Conservation (phyloP, 2,888 invertebrate species). For the Hypsopygia costalis region DNA sequence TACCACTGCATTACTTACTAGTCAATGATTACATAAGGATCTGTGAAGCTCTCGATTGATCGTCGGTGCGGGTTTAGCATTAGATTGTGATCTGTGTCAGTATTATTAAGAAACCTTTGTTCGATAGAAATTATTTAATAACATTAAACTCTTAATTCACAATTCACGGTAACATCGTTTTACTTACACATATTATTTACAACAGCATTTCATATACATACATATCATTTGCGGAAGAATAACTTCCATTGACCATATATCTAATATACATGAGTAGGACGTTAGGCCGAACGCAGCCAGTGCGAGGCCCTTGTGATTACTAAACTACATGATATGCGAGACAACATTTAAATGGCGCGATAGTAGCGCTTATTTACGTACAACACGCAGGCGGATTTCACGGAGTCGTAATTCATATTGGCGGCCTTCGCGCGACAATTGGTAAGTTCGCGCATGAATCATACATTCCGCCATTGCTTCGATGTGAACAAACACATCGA, state of each 20-base stretch:
- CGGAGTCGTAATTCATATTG: too few species aligned
- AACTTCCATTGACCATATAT: constrained; percentile 3
- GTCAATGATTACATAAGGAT: constrained; percentile 33
- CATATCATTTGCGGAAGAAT: neutral
- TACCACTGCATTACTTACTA: constrained; percentile 29
- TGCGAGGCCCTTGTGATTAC: constrained; percentile 9
- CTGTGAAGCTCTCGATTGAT: constrained; percentile 11
- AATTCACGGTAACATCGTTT: constrained; percentile 81
- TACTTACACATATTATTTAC: constrained; percentile 79
- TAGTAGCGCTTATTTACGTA: neutral
- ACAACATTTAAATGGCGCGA: neutral
- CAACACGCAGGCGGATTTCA: too few species aligned
- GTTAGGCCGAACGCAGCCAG: constrained; percentile 12
- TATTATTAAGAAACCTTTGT: constrained; percentile 69
- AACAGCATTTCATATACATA: constrained; percentile 67
- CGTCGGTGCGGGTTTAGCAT: constrained; percentile 25
- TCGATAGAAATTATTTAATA: constrained; percentile 80
- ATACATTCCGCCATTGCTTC: too few species aligned
- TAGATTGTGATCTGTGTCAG: constrained; percentile 72
- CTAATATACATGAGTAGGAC: constrained; percentile 33
- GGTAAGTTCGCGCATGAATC: too few species aligned
- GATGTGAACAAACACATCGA: too few species aligned
- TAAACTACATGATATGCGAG: neutral
- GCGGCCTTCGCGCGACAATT: too few species aligned
- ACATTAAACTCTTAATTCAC: constrained; percentile 81